These are phyloP conservation scores for Scomber colias DNA, from an alignment of 2,113 vertebrate species.

Conservation along the genomic window DNA sequence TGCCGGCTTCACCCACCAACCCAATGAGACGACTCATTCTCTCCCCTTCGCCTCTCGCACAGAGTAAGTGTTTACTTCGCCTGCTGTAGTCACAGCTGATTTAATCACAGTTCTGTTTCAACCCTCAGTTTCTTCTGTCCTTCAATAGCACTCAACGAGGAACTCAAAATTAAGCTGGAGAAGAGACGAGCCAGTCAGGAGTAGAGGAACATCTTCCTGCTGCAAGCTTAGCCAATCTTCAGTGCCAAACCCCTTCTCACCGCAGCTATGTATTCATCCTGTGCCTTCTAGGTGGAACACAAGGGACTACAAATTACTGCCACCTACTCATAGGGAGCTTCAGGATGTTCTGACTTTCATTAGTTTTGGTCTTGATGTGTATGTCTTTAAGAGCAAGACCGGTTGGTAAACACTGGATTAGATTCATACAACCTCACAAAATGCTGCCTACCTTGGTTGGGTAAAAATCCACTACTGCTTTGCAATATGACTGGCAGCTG, in stretches of 20 bases:
- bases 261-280: constrained; percentile 70
- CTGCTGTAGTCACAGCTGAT: neutral
- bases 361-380: constrained; percentile 9
- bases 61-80: constrained; percentile 72
- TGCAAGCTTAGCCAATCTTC: constrained; percentile 31
- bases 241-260: constrained; percentile 62
- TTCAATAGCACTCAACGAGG: constrained; percentile 79
- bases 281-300: constrained; percentile 80
- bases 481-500: constrained; percentile 38
- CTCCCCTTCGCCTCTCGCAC: constrained; percentile 84
- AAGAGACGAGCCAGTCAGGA: constrained; percentile 83
- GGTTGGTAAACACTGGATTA: constrained; percentile 35
- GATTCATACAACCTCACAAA: constrained; percentile 41
- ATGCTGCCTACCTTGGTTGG: constrained; percentile 31
- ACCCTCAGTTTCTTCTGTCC: constrained; percentile 1
- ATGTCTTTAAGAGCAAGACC: constrained; percentile 18
- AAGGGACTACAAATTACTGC: constrained; percentile 37
- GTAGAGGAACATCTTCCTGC: constrained; percentile 57
- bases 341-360: constrained; percentile 11
- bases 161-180: constrained; percentile 87
- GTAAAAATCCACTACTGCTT: constrained; percentile 20
- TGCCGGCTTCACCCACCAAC: constrained; percentile 84
- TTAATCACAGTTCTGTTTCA: neutral
- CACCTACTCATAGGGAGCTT: constrained; percentile 23
- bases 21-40: constrained; percentile 85